Base-by-base conservation (phyloP, 2,113 vertebrate species). In the Chiloscyllium plagiosum region DNA sequence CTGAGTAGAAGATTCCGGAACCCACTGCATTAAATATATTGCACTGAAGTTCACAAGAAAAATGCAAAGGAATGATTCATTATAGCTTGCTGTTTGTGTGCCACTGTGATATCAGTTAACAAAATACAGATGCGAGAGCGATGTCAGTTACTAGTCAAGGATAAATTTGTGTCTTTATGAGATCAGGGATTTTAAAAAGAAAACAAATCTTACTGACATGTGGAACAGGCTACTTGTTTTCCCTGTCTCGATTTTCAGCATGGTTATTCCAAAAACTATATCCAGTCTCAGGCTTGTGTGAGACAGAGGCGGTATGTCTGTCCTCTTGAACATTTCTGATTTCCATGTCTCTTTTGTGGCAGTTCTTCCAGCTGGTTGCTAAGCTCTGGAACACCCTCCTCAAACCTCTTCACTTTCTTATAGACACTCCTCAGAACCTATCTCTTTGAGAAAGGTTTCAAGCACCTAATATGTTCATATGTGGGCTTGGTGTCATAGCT, bases 41-140 rank as follows among this genome's bases (percentile, higher is more conserved):
- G 5, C 87, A 61, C 52, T n/a, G 56, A 65, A 5, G 33, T n/a
- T 65, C 89, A 92, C 56, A 61, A 65, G 89, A 65, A 92, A 26
- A 92, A 65, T 65, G 56, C 89, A 92, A 92, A 37, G 89, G 89
- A 92, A 65, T 65, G 56, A 92, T 92, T 92, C 29, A 92, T 65
- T 65, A n/a, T 37, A 66, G 65, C 56, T 17, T 33, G 78, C 15
- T 17, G 15, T 83, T 78, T 42, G 29, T 92, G 89, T 20, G 61
- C 17, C 33, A 92, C 6, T 92, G 56, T 2, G 26, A 92, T 33
- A 17, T 3, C 15, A 92, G 89, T 61, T 92, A 92, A 29, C 3
- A 2, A 89, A 65, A 56, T 65, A 92, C 89, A 92, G 89, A 92
- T 92, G 87, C 65, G 87, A 3, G 29, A 92, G 87, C 33, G n/a